These are phyloP conservation scores for Oligia fasciuncula DNA, from an alignment of 2,888 invertebrate species.

Conservation along the genomic window DNA sequence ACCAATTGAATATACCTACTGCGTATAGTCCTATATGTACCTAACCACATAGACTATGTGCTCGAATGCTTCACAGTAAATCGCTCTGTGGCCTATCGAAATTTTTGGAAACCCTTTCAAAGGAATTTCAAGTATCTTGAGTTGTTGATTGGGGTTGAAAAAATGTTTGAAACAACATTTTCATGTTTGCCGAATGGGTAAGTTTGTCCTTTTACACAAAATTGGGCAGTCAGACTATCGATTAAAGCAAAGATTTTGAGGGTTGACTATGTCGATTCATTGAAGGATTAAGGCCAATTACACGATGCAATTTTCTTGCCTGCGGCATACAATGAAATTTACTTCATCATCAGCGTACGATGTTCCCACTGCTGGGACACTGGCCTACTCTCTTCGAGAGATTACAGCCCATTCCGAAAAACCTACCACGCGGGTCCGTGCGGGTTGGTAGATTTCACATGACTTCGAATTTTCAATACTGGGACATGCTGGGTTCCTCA, in stretches of 20 bases:
- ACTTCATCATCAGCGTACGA: not conserved
- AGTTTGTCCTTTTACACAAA: slow-evolving; percentile 32
- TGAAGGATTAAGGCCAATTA: not conserved
- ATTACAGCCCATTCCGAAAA: too few species aligned
- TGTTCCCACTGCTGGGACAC: not conserved
- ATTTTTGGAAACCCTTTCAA: slow-evolving; percentile 46
- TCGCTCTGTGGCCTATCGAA: slow-evolving; percentile 12
- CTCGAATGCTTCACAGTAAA: slow-evolving; percentile 28
- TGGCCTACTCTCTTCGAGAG: not conserved
- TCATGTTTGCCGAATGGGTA: slow-evolving; percentile 21
- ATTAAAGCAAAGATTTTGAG: not conserved
- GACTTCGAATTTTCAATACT: not conserved
- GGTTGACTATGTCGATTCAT: not conserved
- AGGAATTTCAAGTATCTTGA: slow-evolving; percentile 48
- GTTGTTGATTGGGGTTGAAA: slow-evolving; percentile 52
- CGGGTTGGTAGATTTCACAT: not conserved
- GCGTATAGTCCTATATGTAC: not conserved
- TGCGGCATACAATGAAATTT: not conserved
- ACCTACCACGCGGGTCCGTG: too few species aligned
- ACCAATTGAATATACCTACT: slow-evolving; percentile 60
- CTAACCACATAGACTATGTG: slow-evolving; percentile 13
- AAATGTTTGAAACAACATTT: slow-evolving; percentile 45
- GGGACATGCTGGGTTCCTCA: not conserved
- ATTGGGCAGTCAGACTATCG: slow-evolving; percentile 17
- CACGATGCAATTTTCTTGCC: not conserved